Conservation (phyloP, 1,140 invertebrate species). For the Macrobrachium nipponense region DNA sequence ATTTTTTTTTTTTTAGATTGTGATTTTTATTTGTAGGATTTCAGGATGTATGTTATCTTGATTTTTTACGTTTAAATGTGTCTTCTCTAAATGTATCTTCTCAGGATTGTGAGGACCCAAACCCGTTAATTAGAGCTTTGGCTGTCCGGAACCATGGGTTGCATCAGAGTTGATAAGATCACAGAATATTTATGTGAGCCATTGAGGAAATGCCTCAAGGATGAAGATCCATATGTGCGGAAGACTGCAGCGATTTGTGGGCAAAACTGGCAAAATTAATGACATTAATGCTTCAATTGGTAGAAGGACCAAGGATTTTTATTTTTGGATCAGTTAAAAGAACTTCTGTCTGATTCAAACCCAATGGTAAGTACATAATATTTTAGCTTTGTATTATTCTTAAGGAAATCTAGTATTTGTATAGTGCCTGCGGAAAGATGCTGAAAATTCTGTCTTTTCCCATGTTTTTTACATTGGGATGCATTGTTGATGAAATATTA, state of each 20-base stretch:
- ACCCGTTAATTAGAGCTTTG: conserved; percentile 97
- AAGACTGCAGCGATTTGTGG: conserved; percentile 99
- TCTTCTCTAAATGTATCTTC: conserved; percentile 65
- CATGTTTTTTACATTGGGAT: no score
- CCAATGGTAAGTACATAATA: conserved; percentile 95
- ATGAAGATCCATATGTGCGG: conserved; percentile 99
- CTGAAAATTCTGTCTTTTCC: background rate
- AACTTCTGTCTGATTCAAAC: conserved; percentile 98
- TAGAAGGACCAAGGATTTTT: conserved; percentile 99
- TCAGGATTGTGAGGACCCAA: conserved; percentile 99
- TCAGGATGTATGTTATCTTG: no score
- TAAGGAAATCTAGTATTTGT: background rate
- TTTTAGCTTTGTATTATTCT: background rate
- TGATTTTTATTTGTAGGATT: no score
- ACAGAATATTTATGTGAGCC: conserved; percentile 99
- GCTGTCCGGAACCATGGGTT: conserved; percentile 99
- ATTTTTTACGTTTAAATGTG: background rate
- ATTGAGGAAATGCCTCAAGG: conserved; percentile 96
- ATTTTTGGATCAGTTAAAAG: conserved; percentile 95
- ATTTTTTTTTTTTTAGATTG: no score
- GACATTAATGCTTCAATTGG: conserved; percentile 98
- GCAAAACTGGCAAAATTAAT: conserved; percentile 98
- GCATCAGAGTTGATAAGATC: conserved; percentile 99
- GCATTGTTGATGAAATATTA: no score
- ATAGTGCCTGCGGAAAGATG: background rate